Base-by-base conservation (phyloP, 2,888 invertebrate genomes). In the Ferdinandea cuprea region DNA sequence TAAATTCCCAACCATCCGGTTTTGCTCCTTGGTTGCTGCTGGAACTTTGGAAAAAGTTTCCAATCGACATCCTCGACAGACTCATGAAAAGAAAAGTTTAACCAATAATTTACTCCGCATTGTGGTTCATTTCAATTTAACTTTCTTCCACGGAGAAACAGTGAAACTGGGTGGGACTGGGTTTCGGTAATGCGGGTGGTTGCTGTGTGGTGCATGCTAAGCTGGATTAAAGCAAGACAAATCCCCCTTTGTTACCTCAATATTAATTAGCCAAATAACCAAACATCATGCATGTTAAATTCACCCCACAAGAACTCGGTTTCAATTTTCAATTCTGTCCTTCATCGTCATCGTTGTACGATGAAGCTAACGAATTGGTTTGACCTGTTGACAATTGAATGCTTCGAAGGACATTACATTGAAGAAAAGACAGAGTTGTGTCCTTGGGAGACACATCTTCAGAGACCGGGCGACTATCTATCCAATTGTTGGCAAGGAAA, bases 81-180 rank as follows among this genome's bases (percentile, higher is more conserved):
- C 9, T 42, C 40, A 56, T 71, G 52, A 72, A 48, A 61, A 25
- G 25, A 35, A 69, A 74, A 74, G 61, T 61, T 74, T 25, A 63
- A 61, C 68, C 71, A 42, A 56, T 48, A 73, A 73, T 65, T 73
- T 65, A 48, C 65, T 35, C 30, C 15, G 37, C 37, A 56, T 72
- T 72, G 72, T 61, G 61, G 72, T 50, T 71, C 11, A 50, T 48
- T 56, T 46, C 63, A 63, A 63, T 72, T 72, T 46, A 63, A 63
- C 61, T 72, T 72, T 25, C 8, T 35, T 28, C 50, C 37, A 11
- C 19, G n/a, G 13, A 40, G 40, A 40, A n/a, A n/a, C n/a, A n/a
- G n/a, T n/a, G n/a, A n/a, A n/a, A n/a, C n/a, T n/a, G n/a, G n/a
- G n/a, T n/a, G n/a, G n/a, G n/a, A n/a, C n/a, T n/a, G n/a, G n/a